Evolutionary conservation across 2,888 invertebrate species (phyloP), one percentile per base, ranked within the genome.

Genomic region (Temnothorax ravouxi): DNA sequence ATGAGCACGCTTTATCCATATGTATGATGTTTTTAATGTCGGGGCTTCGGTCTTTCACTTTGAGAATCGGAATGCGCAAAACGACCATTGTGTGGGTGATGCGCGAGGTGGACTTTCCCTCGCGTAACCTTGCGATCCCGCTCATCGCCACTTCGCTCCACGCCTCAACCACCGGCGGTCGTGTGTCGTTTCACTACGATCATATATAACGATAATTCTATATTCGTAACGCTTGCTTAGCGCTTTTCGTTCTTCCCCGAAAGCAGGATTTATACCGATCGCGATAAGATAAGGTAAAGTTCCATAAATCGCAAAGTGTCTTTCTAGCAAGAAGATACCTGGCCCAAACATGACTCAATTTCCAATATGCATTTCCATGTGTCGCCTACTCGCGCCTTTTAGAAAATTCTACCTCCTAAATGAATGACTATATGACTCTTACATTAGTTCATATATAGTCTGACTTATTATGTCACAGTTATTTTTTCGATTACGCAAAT

Each of bases 61-160:
- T 91, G 91, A 91, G 89, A 92, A 89, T 87, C 89, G 89, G 93
- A 93, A 93, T 93, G 93, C 93, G 92, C 93, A 90, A 93, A 93
- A 91, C 87, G 87, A 76, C 85, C n/a, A 90, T 82, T 87, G 92
- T 91, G 92, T 92, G 91, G 93, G 92, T 88, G 93, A 93, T 91
- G 90, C 89, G 29, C 87, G 85, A 86, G 52, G 72, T n/a, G 83
- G 87, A 93, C 93, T 93, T 93, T 93, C 93, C 92, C 93, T 90
- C 88, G 64, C 64, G 86, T 93, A 93, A 93, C 92, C 93, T 92
- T 92, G 90, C 88, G 91, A 91, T 92, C 91, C 86, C 85, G 64
- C 67, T 34, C 44, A 21, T 41, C 71, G 67, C 38, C 44, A 52
- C 80, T 75, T 69, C 85, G 84, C 77, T 88, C 88, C 90, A 64